Evolutionary conservation across 2,888 invertebrate species (phyloP).

Genomic region (Ectemnius cavifrons): DNA sequence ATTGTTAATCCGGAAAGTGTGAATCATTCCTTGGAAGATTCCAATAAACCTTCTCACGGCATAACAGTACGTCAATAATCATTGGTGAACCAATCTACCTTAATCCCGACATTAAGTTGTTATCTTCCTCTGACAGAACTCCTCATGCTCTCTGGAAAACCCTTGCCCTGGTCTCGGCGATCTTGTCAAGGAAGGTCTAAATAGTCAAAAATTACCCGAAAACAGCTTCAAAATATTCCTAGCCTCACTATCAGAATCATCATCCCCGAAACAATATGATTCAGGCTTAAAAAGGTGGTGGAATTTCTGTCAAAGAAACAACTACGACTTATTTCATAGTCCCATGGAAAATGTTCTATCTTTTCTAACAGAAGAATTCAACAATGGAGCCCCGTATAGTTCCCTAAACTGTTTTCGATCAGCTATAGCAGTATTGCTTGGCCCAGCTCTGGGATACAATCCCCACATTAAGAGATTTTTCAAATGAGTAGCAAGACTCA

Average conservation of each 20-base stretch:
- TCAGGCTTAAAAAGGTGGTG: conserved; percentile 35
- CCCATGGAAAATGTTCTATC: background rate
- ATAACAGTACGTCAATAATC: conserved; percentile 27
- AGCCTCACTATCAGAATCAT: conserved; percentile 30
- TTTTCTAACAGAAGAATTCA: conserved; percentile 33
- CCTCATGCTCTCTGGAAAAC: conserved; percentile 53
- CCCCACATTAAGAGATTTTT: conserved; percentile 28
- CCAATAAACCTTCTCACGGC: too few species aligned
- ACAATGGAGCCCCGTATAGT: conserved; percentile 30
- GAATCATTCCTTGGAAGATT: too few species aligned
- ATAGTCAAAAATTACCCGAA: conserved; percentile 33
- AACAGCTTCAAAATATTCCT: conserved; percentile 31
- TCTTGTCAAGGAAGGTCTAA: conserved; percentile 58
- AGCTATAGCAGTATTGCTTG: conserved; percentile 33
- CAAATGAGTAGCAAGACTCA: conserved; percentile 28
- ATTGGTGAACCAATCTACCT: conserved; percentile 43
- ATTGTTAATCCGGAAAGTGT: too few species aligned
- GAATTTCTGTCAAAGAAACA: conserved; percentile 16
- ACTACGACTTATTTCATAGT: conserved; percentile 13
- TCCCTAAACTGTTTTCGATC: conserved; percentile 37
- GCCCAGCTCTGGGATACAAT: conserved; percentile 24
- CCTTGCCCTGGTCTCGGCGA: conserved; percentile 59
- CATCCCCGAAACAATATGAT: conserved; percentile 41
- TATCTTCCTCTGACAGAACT: conserved; percentile 52
- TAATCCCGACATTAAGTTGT: conserved; percentile 48